Percentiles rank a stretch among this genome's conserved stretches.
These are phyloP conservation scores for Oncorhynchus tshawytscha DNA, from an alignment of 2,113 vertebrate species.

Conservation along the genomic window DNA sequence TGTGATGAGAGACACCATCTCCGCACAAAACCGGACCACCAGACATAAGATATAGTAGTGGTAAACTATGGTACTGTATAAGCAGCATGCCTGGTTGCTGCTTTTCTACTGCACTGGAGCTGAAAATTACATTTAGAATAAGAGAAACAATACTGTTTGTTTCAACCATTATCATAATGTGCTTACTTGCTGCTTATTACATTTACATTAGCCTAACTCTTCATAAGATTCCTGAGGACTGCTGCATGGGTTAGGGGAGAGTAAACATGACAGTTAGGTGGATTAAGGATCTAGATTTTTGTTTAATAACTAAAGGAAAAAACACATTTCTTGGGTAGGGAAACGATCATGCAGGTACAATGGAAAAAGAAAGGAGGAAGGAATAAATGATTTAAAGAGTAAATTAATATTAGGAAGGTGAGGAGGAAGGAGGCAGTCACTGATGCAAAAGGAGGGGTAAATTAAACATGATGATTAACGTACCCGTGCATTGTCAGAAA, in stretches of 20 bases:
- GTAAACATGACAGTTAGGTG: neutral
- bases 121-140: neutral
- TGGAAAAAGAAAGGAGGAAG: slow-evolving; percentile 10
- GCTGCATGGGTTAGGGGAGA: neutral
- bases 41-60: neutral
- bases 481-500: slow-evolving; percentile 87
- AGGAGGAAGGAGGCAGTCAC: slow-evolving; percentile 8
- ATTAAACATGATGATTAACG: slow-evolving; percentile 60
- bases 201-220: neutral
- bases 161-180: no score
- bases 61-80: neutral
- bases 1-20: neutral
- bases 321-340: neutral
- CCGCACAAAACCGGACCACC: neutral
- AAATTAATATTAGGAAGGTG: neutral
- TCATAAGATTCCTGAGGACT: neutral
- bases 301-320: neutral
- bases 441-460: slow-evolving; percentile 18
- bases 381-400: neutral
- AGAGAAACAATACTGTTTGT: neutral
- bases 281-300: neutral
- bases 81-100: neutral
- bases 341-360: neutral
- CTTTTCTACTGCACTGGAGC: neutral
- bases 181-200: no score